A percentile compares a stretch with the other conserved stretches of the same genome.
phyloP scores from a whole-genome alignment of 2,113 vertebrate species.

The Alexandromys fortis region DNA sequence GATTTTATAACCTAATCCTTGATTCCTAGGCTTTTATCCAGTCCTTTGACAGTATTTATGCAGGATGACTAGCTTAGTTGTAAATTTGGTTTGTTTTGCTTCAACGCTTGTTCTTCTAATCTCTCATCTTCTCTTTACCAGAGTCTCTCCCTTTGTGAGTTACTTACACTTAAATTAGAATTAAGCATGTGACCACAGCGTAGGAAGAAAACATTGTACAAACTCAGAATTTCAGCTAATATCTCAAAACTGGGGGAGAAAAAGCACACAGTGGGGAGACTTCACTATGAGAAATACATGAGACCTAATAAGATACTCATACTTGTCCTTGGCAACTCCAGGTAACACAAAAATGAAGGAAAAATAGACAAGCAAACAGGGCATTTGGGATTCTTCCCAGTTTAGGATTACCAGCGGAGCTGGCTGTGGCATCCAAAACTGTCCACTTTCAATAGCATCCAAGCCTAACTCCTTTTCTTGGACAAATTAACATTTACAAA shows the following conservation, averaged over 20 bases:
- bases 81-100: slow-evolving; percentile 28
- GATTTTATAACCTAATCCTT: slow-evolving; percentile 47
- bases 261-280: background rate
- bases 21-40: slow-evolving; percentile 29
- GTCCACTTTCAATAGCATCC: background rate
- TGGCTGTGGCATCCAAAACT: background rate
- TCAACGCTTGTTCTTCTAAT: slow-evolving; percentile 5
- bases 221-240: background rate
- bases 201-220: background rate
- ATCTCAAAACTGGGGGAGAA: background rate
- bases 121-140: slow-evolving; percentile 6
- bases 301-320: background rate
- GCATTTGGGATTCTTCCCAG: background rate
- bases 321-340: background rate
- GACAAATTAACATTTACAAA: background rate
- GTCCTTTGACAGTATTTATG: slow-evolving; percentile 25
- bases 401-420: too few species aligned
- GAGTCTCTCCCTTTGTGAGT: background rate
- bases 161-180: slow-evolving; percentile 17
- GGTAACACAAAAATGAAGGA: background rate
- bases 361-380: background rate
- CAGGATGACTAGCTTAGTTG: background rate
- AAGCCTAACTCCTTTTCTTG: background rate
- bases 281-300: background rate
- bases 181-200: background rate